A percentile compares a stretch with the other conserved stretches of the same genome.
Conservation (phyloP, 2,113 vertebrate genomes). For the Pluvialis apricaria region DNA sequence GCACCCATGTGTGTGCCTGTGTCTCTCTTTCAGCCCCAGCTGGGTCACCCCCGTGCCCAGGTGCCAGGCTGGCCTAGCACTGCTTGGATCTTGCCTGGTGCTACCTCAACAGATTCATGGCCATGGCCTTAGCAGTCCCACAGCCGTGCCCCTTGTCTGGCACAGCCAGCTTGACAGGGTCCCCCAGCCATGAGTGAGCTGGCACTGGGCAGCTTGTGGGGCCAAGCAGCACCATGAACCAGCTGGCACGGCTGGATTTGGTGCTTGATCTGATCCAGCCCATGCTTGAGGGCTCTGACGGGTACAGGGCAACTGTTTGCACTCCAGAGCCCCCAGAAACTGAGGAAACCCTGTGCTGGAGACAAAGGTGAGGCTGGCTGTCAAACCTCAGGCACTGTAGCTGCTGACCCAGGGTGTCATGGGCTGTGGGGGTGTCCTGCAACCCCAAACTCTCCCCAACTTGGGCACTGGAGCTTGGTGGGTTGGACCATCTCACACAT, state of each 20-base stretch:
- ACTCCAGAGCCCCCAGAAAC: background rate
- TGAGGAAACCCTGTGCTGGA: background rate
- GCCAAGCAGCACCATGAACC: background rate
- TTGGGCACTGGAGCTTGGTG: background rate
- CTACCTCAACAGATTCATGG: background rate
- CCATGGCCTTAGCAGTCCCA: background rate
- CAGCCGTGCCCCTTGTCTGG: accelerated
- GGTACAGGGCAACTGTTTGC: background rate
- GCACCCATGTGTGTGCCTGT: accelerated
- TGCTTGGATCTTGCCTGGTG: accelerated
- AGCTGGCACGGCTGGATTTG: background rate
- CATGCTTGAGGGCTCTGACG: background rate
- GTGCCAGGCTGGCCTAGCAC: background rate
- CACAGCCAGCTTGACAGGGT: background rate
- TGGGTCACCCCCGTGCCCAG: accelerated
- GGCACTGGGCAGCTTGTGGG: no score
- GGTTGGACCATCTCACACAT: background rate
- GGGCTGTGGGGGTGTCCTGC: accelerated
- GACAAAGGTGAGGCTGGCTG: background rate
- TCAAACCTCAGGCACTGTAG: background rate
- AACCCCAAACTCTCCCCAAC: background rate
- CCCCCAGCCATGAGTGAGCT: background rate
- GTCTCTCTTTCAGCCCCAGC: background rate
- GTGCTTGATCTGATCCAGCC: background rate
- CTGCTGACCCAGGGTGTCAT: background rate